Base-by-base conservation (phyloP, 2,113 vertebrate genomes). In the Callipepla californica region DNA sequence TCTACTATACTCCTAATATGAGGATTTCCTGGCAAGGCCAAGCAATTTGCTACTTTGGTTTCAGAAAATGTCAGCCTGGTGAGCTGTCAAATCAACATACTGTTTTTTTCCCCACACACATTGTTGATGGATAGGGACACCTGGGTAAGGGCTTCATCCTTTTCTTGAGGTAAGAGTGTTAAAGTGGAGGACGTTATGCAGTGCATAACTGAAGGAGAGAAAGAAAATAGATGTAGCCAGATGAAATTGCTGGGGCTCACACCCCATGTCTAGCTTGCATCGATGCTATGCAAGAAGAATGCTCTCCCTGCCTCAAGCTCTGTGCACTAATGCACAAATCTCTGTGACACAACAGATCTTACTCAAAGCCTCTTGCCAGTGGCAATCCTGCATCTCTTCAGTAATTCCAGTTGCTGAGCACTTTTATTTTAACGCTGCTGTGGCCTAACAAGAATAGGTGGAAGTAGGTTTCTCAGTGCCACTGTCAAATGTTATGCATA, bases 371-470 rank as follows among this genome's bases (percentile, higher is more conserved):
- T 72, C 38, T 91, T 83, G 93, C 93, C 91, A 80, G 69, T 44
- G 93, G 94, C 92, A 92, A 91, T 82, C 25, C 78, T 70, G 22
- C 67, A 58, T 70, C 55, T 77, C 72, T 72, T 82, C 72, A 63
- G 67, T 50, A 87, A 65, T 45, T 92, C 75, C 59, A 85, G 80
- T 48, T 91, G 87, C 81, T 87, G 81, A 89, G 85, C 57, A 80
- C 34, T 96, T 82, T 86, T 74, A 85, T 70, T 94, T 93, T 87
- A 89, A 89, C 79, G 87, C 51, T 38, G 63, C 34, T 38, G 42
- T 65, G 84, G 65, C 68, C 68, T 89, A 94, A 87, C 22, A 70
- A 80, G 75, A 82, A 80, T 92, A 79, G 20, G 68, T 91, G 61
- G 63, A 96, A 85, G 76, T 16, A 83, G 63, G 51, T 51, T 94